These are phyloP conservation scores for Oriolus oriolus DNA, from an alignment of 2,113 vertebrate genomes.

Conservation along the genomic window DNA sequence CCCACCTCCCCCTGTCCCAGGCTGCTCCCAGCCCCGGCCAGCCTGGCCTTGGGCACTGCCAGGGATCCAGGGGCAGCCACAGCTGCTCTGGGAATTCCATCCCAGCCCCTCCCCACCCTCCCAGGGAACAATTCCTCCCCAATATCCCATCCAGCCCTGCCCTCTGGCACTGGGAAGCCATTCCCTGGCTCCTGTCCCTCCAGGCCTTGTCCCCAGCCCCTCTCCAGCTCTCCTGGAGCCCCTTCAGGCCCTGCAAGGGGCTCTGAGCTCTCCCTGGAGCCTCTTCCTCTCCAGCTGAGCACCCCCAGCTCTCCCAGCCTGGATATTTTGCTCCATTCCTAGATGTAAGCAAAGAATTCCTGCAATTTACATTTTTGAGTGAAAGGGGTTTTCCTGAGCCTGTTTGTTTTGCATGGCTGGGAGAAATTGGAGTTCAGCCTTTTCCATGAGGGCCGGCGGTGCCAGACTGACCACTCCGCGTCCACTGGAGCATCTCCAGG, in stretches of 20 bases:
- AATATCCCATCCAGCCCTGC: neutral
- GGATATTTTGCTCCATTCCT: neutral
- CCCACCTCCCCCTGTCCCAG: neutral
- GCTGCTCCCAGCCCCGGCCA: neutral
- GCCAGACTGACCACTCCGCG: rapidly evolving
- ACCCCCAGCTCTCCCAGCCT: neutral
- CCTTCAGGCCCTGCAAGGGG: no score
- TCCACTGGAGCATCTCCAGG: neutral
- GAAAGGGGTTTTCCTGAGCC: neutral
- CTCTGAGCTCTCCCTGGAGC: no score
- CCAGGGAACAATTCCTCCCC: neutral
- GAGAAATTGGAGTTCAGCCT: neutral
- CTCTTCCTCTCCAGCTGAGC: neutral
- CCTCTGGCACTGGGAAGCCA: no score
- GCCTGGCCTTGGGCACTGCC: neutral
- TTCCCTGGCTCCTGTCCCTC: no score
- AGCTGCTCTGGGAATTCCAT: neutral
- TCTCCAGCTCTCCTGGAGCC: no score
- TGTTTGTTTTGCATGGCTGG: neutral
- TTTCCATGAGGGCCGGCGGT: neutral
- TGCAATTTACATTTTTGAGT: neutral
- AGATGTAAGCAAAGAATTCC: neutral
- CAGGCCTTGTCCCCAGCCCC: no score
- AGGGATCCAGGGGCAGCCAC: neutral
- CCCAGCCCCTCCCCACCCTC: neutral